Conservation (phyloP, 1,140 invertebrate species). For the Drosophila sproati region DNA sequence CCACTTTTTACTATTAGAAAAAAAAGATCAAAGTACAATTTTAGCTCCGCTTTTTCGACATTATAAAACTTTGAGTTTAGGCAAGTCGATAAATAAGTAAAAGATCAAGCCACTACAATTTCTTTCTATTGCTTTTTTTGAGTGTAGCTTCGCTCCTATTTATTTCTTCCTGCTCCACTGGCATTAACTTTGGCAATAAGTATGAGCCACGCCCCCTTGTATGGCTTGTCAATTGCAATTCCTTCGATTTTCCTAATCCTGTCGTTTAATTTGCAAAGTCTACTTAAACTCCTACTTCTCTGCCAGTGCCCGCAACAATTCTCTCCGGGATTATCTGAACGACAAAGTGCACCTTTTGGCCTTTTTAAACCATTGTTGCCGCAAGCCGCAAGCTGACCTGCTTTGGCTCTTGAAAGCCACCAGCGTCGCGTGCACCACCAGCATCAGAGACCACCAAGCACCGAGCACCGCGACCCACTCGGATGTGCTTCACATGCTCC, state of each 20-base stretch:
- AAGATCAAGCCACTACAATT: too few relatives aligned
- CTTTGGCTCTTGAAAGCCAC: conserved; percentile 22
- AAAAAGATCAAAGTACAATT: too few relatives aligned
- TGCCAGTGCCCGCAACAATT: background rate
- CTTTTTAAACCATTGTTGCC: conserved; percentile 33
- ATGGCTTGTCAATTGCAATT: conserved; percentile 32
- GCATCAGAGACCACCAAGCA: conserved; percentile 32
- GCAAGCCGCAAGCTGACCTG: conserved; percentile 41
- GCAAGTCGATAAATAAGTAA: too few relatives aligned
- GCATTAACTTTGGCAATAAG: conserved; percentile 42
- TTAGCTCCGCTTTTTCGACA: too few relatives aligned
- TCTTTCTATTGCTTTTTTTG: too few relatives aligned
- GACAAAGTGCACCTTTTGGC: conserved; percentile 18
- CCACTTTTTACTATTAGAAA: too few relatives aligned
- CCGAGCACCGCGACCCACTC: conserved; percentile 41
- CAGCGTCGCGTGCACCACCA: background rate
- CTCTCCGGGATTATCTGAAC: background rate
- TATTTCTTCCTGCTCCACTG: background rate
- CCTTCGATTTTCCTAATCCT: conserved; percentile 48
- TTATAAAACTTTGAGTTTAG: too few relatives aligned
- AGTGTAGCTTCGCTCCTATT: too few relatives aligned
- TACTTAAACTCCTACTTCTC: background rate
- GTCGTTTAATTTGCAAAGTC: conserved; percentile 38
- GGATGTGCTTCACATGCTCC: conserved; percentile 79
- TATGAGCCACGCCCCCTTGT: conserved; percentile 30